Evolutionary conservation across 2,888 invertebrate species (phyloP).

Genomic region (Gortyna flavago): DNA sequence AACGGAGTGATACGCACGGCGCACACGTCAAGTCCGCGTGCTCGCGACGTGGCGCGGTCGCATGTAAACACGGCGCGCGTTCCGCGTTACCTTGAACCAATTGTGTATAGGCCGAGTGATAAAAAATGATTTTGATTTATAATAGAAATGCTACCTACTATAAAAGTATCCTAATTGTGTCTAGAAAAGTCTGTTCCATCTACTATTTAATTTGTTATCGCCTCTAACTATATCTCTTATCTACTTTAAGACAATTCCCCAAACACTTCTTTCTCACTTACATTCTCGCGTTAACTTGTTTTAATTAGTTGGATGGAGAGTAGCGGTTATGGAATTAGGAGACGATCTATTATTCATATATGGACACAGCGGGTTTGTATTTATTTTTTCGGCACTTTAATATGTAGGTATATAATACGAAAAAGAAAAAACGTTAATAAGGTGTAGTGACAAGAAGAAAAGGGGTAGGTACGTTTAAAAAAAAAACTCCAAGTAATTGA

Average conservation of each 20-base stretch:
- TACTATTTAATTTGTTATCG: conserved; percentile 10
- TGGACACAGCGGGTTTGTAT: conserved; percentile 87
- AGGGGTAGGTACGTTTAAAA: background rate
- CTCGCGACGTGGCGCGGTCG: conserved; percentile 61
- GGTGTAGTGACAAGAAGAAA: background rate
- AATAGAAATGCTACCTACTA: background rate
- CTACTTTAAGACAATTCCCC: conserved; percentile 13
- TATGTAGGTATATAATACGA: conserved; percentile 14
- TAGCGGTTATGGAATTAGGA: conserved; percentile 85
- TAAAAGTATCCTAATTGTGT: conserved; percentile 1
- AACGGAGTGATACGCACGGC: conserved; percentile 80
- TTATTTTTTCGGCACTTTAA: conserved; percentile 57
- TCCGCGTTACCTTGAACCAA: conserved; percentile 19
- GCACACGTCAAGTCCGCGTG: conserved; percentile 66
- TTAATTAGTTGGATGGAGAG: conserved; percentile 74
- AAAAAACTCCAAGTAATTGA: too few relatives aligned
- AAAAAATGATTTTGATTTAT: conserved; percentile 5
- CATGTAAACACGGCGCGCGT: conserved; percentile 54
- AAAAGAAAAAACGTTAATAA: background rate
- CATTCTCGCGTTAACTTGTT: conserved; percentile 54
- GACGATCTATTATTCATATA: conserved; percentile 84
- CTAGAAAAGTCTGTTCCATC: background rate
- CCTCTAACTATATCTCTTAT: conserved; percentile 10
- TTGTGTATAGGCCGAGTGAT: conserved; percentile 44
- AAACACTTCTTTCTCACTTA: conserved; percentile 26